Evolutionary conservation across 1,140 invertebrate genomes (phyloP).

Genomic region (Scaptomyza graminum): DNA sequence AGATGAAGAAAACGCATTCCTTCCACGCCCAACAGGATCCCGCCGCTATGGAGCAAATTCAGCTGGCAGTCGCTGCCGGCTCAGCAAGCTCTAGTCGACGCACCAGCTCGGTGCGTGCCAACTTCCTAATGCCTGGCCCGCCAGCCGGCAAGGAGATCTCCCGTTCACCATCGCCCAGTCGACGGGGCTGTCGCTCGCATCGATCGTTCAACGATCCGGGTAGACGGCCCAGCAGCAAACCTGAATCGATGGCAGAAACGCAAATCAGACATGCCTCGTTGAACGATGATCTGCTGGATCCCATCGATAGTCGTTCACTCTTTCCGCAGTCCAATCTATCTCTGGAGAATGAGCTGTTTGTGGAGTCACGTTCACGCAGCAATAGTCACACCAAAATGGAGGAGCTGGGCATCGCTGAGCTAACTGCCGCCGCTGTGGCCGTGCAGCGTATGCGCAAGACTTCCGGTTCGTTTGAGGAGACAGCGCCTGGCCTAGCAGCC

Average conservation of each 20-base stretch:
- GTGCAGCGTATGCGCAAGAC: conserved; percentile 71
- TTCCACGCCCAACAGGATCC: conserved; percentile 83
- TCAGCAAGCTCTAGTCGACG: conserved; percentile 75
- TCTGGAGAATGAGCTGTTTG: conserved; percentile 79
- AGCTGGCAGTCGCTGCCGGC: conserved; percentile 63
- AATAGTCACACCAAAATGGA: conserved; percentile 83
- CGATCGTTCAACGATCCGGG: conserved; percentile 80
- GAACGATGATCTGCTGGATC: conserved; percentile 78
- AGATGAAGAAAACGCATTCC: conserved; percentile 84
- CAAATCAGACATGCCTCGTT: conserved; percentile 80
- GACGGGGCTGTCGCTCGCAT: conserved; percentile 77
- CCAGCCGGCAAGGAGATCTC: conserved; percentile 68
- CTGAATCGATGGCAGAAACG: conserved; percentile 73
- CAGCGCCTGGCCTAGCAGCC: conserved; percentile 42
- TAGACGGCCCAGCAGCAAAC: conserved; percentile 65
- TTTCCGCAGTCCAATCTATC: conserved; percentile 73
- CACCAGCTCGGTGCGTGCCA: conserved; percentile 80
- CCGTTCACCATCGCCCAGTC: conserved; percentile 79
- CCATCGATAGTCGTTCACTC: conserved; percentile 49
- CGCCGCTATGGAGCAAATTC: conserved; percentile 75
- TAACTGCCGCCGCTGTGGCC: conserved; percentile 62
- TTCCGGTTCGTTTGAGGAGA: conserved; percentile 77
- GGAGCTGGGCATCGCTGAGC: conserved; percentile 71
- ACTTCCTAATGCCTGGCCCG: conserved; percentile 78
- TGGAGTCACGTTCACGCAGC: conserved; percentile 79